Evolutionary conservation across 2,797 vertebrate genomes (phyloP).

Genomic region (Poeciliopsis turneri): DNA sequence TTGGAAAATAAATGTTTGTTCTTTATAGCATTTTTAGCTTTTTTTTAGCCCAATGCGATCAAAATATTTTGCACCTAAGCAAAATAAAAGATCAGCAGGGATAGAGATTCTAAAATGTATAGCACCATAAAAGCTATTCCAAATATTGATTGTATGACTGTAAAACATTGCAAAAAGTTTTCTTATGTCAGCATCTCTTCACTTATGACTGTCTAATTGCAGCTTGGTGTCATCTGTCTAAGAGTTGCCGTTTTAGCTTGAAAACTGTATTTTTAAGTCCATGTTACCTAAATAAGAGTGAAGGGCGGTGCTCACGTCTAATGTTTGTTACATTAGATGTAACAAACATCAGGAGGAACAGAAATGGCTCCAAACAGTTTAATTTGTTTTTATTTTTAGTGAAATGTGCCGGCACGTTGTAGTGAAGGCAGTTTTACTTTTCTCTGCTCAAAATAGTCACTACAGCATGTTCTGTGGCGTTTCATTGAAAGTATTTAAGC

Average conservation of each 20-base stretch:
- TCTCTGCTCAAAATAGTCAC: background rate
- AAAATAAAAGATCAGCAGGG: background rate
- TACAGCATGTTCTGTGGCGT: background rate
- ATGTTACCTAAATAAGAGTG: background rate
- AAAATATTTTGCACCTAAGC: background rate
- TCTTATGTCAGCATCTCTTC: background rate
- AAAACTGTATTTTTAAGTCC: background rate
- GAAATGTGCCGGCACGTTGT: background rate
- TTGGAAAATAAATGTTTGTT: background rate
- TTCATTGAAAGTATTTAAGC: background rate
- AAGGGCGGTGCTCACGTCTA: background rate
- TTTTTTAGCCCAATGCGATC: background rate
- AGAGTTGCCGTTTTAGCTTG: background rate
- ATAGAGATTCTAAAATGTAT: background rate
- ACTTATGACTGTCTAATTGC: background rate
- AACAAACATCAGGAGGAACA: too few relatives aligned
- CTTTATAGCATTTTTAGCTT: constrained; percentile 28
- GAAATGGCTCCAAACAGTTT: background rate
- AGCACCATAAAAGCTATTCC: background rate
- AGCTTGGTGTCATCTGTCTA: background rate
- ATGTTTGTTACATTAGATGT: background rate
- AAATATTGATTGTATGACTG: background rate
- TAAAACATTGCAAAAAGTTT: background rate
- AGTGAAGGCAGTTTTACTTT: background rate
- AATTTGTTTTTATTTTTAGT: background rate